These are phyloP conservation scores for Pardalotus punctatus DNA, from an alignment of 2,113 vertebrate species.

Conservation along the genomic window DNA sequence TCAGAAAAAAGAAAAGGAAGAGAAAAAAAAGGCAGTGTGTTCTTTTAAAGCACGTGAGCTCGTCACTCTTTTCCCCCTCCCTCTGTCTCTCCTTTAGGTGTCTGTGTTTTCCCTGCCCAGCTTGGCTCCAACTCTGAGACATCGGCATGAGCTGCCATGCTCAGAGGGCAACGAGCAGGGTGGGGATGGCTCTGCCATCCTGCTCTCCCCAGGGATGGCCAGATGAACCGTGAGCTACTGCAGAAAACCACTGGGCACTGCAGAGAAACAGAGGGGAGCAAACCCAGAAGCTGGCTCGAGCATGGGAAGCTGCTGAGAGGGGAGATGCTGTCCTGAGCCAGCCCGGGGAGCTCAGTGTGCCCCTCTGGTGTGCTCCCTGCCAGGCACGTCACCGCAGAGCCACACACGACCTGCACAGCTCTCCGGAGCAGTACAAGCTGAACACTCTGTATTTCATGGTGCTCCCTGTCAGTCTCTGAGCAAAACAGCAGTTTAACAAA, in stretches of 20 bases:
- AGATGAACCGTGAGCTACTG: rapidly evolving
- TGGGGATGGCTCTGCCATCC: background rate
- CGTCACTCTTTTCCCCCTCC: background rate
- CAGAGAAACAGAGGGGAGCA: rapidly evolving
- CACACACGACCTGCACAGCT: background rate
- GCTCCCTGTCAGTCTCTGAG: conserved; percentile 15
- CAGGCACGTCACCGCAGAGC: background rate
- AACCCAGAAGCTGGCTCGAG: background rate
- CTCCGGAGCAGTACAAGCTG: background rate
- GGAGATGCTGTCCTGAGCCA: background rate
- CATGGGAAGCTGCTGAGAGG: background rate
- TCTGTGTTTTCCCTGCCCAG: background rate
- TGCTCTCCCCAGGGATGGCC: background rate
- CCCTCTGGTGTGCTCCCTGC: background rate
- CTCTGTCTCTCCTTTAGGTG: background rate
- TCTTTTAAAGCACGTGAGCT: conserved; percentile 31
- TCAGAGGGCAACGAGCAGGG: background rate
- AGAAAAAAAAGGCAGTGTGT: conserved; percentile 19
- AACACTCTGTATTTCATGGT: background rate
- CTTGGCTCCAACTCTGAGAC: background rate
- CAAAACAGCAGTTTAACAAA: conserved; percentile 62
- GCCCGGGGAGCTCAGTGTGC: background rate
- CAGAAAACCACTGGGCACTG: background rate
- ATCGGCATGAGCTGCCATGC: rapidly evolving
- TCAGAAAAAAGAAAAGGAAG: conserved; percentile 32